Conservation (phyloP, 2,797 vertebrate genomes). For the Scyliorhinus canicula region DNA sequence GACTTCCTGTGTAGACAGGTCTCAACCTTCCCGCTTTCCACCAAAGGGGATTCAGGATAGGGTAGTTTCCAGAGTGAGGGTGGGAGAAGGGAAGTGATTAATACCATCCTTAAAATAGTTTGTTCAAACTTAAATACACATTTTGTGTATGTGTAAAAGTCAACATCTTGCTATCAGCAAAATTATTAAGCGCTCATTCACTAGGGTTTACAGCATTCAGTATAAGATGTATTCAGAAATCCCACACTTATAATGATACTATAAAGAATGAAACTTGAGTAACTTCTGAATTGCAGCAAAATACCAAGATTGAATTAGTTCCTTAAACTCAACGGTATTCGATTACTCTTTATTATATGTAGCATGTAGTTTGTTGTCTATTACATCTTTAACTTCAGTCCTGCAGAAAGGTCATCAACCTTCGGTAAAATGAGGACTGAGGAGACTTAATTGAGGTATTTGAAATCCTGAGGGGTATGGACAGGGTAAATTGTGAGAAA, state of each 20-base stretch:
- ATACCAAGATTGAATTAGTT: background rate
- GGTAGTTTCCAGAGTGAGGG: no score
- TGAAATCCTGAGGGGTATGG: no score
- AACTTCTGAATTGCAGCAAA: background rate
- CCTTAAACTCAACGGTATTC: background rate
- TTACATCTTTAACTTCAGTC: background rate
- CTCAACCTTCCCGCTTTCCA: no score
- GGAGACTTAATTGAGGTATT: no score
- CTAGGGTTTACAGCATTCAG: background rate
- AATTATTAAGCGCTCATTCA: background rate
- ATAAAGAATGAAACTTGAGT: background rate
- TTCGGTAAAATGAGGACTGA: no score
- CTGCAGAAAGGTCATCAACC: background rate
- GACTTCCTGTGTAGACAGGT: no score
- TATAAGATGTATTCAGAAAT: background rate
- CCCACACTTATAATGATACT: background rate
- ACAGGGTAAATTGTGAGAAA: no score
- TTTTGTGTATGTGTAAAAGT: background rate
- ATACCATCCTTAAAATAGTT: background rate
- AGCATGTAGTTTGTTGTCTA: background rate
- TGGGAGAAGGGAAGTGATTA: background rate
- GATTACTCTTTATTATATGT: background rate
- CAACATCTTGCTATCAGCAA: background rate
- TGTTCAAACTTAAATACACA: background rate
- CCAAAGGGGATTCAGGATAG: no score